Evolutionary conservation across 2,797 vertebrate genomes (phyloP).

Genomic region (Bucorvus abyssinicus): DNA sequence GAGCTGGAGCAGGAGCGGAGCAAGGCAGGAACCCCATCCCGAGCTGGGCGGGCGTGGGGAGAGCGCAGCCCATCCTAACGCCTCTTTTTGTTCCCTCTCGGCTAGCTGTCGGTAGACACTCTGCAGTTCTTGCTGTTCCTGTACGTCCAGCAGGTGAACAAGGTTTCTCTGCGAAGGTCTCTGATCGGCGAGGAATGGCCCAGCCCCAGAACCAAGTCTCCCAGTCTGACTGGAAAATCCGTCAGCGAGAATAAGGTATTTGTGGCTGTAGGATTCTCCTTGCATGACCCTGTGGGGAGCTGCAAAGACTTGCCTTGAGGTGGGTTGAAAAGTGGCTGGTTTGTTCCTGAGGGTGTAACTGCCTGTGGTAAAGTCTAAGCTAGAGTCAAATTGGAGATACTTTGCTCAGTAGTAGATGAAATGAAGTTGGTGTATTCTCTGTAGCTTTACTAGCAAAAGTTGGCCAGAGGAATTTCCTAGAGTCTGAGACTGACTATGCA

Average conservation of each 20-base stretch:
- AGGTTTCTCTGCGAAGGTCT: conserved; percentile 87
- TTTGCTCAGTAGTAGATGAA: accelerated
- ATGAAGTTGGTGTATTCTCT: accelerated
- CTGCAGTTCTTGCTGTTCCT: conserved; percentile 96
- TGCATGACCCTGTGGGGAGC: neutral
- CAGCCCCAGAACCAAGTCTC: conserved; percentile 78
- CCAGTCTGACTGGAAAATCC: conserved; percentile 81
- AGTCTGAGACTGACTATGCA: accelerated
- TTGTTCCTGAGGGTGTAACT: neutral
- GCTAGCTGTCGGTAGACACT: conserved; percentile 89
- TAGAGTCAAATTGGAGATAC: accelerated
- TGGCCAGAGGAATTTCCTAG: accelerated
- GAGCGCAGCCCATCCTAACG: neutral
- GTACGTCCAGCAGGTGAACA: conserved; percentile 91
- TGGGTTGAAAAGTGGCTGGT: neutral
- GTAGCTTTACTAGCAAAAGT: neutral
- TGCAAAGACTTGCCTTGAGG: neutral
- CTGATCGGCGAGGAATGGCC: conserved; percentile 97
- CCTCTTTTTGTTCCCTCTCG: neutral
- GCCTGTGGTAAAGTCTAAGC: accelerated
- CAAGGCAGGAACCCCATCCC: conserved; percentile 77
- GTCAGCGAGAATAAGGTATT: conserved; percentile 87
- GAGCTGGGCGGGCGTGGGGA: neutral
- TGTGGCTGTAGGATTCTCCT: neutral
- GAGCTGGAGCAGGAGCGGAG: conserved; percentile 86